Evolutionary conservation across 2,113 vertebrate species (phyloP).

Genomic region (Nothoprocta pentlandii): DNA sequence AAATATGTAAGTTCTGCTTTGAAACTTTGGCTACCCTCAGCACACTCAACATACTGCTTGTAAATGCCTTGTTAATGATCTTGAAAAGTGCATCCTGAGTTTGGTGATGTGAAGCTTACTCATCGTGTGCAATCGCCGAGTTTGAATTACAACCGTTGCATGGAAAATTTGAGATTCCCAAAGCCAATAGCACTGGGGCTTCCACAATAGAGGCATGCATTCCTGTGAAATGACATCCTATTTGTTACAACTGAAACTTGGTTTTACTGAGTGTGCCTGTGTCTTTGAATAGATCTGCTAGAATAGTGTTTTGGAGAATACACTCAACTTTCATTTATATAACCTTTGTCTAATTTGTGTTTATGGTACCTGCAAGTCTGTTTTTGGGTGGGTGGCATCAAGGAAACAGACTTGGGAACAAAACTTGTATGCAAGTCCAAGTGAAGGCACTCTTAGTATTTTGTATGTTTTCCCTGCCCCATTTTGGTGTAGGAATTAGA

Average conservation of each 20-base stretch:
- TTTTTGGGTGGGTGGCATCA: not conserved
- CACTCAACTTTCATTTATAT: not conserved
- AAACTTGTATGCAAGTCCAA: not conserved
- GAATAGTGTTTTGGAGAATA: not conserved
- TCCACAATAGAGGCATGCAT: constrained; percentile 23
- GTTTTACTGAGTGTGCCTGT: constrained; percentile 29
- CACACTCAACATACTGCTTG: not conserved
- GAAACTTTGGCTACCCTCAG: not conserved
- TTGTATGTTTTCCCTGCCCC: not conserved
- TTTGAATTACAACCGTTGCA: constrained; percentile 14
- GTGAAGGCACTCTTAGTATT: not conserved
- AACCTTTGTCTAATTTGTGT: not conserved
- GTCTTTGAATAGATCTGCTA: not conserved
- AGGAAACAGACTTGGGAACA: not conserved
- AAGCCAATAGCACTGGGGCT: constrained; percentile 40
- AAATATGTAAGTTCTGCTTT: not conserved
- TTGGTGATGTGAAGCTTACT: constrained; percentile 3
- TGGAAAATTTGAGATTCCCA: constrained; percentile 58
- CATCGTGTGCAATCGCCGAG: not conserved
- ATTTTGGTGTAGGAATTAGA: not conserved
- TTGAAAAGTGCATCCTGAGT: not conserved
- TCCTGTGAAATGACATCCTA: constrained; percentile 63
- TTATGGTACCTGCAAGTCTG: fast-evolving
- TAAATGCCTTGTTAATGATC: not conserved
- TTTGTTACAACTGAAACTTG: constrained; percentile 49